These are phyloP conservation scores for Grus americana DNA, from an alignment of 2,113 vertebrate genomes.

Conservation along the genomic window DNA sequence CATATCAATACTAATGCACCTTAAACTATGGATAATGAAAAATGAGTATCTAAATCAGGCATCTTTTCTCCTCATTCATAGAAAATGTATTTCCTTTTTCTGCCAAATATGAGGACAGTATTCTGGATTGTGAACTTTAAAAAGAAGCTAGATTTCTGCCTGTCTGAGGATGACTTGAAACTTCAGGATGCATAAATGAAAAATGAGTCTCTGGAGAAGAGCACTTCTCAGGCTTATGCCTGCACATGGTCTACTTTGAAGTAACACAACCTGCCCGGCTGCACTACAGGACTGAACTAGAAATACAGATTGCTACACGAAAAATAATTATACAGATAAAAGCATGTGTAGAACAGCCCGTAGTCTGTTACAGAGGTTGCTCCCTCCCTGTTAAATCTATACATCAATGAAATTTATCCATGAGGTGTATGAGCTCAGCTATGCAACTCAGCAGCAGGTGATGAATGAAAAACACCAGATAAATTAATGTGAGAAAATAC, in stretches of 20 bases:
- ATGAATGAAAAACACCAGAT: not conserved
- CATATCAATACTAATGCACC: not conserved
- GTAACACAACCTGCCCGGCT: not conserved
- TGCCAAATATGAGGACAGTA: not conserved
- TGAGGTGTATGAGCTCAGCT: not conserved
- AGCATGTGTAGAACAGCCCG: not conserved
- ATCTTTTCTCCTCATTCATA: not conserved
- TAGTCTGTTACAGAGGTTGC: not conserved
- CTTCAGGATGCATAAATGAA: not conserved
- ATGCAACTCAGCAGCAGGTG: not conserved
- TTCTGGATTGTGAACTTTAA: not conserved
- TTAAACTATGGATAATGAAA: not conserved
- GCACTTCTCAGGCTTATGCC: not conserved
- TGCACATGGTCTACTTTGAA: not conserved
- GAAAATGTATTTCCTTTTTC: not conserved
- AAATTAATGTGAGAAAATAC: not conserved
- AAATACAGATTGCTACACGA: not conserved
- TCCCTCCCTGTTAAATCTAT: not conserved
- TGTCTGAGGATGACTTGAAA: not conserved
- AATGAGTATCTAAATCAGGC: not conserved
- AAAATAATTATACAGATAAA: not conserved
- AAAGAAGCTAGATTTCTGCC: not conserved
- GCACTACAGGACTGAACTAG: not conserved
- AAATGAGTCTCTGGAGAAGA: not conserved
- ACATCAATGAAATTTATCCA: not conserved